Evolutionary conservation across 2,888 invertebrate species (phyloP), one percentile per base, ranked within the genome.

Genomic region (Kuschelorhynchus macadamiae): DNA sequence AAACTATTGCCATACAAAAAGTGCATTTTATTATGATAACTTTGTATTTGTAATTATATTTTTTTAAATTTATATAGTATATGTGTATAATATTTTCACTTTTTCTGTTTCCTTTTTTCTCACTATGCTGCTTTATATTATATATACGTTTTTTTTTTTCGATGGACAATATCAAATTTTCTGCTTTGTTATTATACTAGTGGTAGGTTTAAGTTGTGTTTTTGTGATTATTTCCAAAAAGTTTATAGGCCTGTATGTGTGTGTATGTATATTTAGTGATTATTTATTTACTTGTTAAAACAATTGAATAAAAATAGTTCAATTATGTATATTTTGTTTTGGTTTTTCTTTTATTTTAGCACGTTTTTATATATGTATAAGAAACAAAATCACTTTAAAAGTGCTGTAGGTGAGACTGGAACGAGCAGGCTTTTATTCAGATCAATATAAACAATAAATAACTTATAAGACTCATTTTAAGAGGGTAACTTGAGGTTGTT

Each of bases 151-250:
- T 39, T 55, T 50, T 55, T 52, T 52, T 42, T 60, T 44, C 30
- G 12, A 41, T 20, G 36, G 46, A 46, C 21, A 47, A 47, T 47
- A 44, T 20, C 18, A 12, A 63, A 11, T 53, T 44, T 69, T 52
- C 55, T 25, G 69, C 64, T 64, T 59, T 53, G 53, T 67, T 62
- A 56, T 50, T 62, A 60, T 11, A 9, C 17, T 46, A 33, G 12
- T 44, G 16, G 14, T 63, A 50, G 32, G 46, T 49, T 61, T 63
- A 65, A 69, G 64, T 65, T 68, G 32, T 63, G 12, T 47, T 55
- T 69, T 65, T 70, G 65, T 70, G 70, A 70, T 70, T 70, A 69
- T 70, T 70, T 70, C 65, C 65, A 56, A 62, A 61, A 64, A 60
- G 49, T 50, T 70, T 55, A 36, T 65, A 70, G 65, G 65, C 62